Evolutionary conservation across 2,797 vertebrate species (phyloP).

Genomic region (Gobionotothen gibberifrons): DNA sequence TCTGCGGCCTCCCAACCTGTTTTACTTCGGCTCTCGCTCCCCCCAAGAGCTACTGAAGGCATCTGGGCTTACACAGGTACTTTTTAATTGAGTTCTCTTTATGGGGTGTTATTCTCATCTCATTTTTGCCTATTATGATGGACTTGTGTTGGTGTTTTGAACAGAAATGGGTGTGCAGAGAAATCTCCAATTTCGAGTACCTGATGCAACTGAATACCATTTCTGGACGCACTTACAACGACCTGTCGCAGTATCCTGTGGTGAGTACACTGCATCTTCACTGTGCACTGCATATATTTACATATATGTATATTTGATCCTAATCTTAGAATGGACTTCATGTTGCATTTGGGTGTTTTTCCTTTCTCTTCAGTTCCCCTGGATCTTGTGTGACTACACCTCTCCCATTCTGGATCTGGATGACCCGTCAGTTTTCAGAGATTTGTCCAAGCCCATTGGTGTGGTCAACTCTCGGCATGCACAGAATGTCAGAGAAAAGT

Average conservation of each 20-base stretch:
- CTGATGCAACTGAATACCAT: constrained; percentile 99
- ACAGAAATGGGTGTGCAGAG: constrained; percentile 96
- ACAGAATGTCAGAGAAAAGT: constrained; percentile 96
- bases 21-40: constrained; percentile 93
- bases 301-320: neutral
- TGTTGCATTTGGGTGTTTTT: constrained; percentile 13
- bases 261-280: constrained; percentile 76
- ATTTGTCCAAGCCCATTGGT: constrained; percentile 96
- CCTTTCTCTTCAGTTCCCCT: constrained; percentile 89
- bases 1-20: constrained; percentile 89
- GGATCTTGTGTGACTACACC: constrained; percentile 93
- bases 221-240: constrained; percentile 95
- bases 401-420: constrained; percentile 91
- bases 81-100: neutral
- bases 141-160: constrained; percentile 3
- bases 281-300: neutral
- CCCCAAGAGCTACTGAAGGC: constrained; percentile 96
- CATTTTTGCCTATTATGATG: neutral
- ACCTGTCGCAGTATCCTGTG: constrained; percentile 98
- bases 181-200: constrained; percentile 99
- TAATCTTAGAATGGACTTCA: neutral
- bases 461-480: constrained; percentile 95
- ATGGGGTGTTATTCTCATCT: neutral
- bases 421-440: constrained; percentile 90
- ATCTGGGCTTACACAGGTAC: constrained; percentile 95